Conservation (phyloP, 92 coral and sea anemone species). For the Phenganax subtilis region DNA sequence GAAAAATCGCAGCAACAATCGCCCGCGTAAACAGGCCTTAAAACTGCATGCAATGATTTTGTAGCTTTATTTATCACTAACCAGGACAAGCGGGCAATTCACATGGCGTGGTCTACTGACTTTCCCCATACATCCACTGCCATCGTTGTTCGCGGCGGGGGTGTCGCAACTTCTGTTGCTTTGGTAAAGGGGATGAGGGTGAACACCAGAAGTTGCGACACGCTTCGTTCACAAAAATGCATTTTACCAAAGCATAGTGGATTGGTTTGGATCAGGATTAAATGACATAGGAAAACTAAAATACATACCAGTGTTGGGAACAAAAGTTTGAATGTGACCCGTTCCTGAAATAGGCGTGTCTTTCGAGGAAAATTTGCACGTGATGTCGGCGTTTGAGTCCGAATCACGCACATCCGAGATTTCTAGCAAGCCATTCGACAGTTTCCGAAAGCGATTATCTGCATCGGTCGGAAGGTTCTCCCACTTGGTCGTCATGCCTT, state of each 20-base stretch:
- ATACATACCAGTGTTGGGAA: slow-evolving; percentile 6
- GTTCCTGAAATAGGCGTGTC: background rate
- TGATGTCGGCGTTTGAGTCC: background rate
- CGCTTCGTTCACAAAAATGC: too few relatives aligned
- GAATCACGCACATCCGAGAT: background rate
- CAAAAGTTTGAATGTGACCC: background rate
- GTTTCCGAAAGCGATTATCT: background rate
- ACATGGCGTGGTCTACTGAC: too few relatives aligned
- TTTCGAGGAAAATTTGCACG: slow-evolving; percentile 8
- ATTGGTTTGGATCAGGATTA: background rate
- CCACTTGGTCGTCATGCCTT: background rate
- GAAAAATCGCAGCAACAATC: too few relatives aligned
- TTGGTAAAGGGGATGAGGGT: too few relatives aligned
- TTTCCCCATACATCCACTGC: background rate
- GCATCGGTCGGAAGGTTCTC: background rate
- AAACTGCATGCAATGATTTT: too few relatives aligned
- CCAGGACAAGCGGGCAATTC: too few relatives aligned
- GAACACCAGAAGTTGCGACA: too few relatives aligned
- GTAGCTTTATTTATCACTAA: too few relatives aligned
- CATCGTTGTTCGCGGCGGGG: background rate
- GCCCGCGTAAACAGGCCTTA: too few relatives aligned
- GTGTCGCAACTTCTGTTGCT: background rate
- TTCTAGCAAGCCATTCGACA: slow-evolving; percentile 21
- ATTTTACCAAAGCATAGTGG: too few relatives aligned
- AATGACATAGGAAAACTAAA: background rate